Conservation (phyloP, 1,140 invertebrate species). For the Pseudomyrmex concolor region DNA sequence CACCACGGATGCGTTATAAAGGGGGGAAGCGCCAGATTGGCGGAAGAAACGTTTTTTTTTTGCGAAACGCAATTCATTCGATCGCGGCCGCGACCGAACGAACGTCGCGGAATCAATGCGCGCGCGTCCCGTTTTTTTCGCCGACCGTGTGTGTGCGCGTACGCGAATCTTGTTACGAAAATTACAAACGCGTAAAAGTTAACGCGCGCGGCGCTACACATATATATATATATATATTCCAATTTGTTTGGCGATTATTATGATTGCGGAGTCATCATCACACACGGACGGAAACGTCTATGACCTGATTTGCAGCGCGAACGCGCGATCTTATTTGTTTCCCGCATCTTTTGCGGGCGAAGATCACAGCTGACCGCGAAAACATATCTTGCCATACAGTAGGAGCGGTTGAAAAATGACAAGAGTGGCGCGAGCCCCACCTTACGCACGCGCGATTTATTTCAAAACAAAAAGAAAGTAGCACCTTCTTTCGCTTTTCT, state of each 20-base stretch:
- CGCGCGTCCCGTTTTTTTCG: neutral
- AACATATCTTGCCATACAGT: neutral
- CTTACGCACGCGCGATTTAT: neutral
- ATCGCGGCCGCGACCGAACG: no score
- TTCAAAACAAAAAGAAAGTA: conserved; percentile 63
- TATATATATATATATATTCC: neutral
- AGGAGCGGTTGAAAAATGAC: neutral
- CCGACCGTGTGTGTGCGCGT: neutral
- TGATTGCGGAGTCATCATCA: conserved; percentile 12
- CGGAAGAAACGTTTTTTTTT: neutral
- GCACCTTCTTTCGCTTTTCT: conserved; percentile 67
- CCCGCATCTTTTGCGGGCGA: neutral
- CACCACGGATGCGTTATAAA: conserved; percentile 29
- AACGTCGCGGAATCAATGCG: no score
- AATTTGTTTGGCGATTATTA: conserved; percentile 15
- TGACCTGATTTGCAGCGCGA: neutral
- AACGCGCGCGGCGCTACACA: neutral
- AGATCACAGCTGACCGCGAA: conserved; percentile 8
- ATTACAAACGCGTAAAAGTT: conserved; percentile 6
- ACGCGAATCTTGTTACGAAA: neutral
- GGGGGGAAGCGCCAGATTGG: neutral
- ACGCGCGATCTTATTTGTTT: neutral
- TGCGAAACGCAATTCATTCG: neutral
- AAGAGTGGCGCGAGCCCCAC: conserved; percentile 13
- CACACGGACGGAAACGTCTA: neutral